phyloP scores from a whole-genome alignment of 2,888 invertebrate species.

The Phania funesta region DNA sequence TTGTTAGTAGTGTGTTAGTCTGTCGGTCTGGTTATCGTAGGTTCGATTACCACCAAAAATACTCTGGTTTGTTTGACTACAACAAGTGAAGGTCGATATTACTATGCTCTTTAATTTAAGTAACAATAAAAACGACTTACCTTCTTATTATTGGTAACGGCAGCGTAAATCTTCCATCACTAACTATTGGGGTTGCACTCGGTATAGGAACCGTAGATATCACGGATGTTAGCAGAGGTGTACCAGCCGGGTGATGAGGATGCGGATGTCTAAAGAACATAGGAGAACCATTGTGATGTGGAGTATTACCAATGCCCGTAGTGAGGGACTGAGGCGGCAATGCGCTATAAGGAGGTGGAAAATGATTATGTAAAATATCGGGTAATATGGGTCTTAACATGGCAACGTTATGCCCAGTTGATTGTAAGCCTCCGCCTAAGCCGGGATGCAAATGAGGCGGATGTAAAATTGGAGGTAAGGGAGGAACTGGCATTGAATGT shows the following conservation, averaged over 20 bases:
- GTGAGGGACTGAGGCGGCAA: constrained; percentile 74
- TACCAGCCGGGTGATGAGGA: constrained; percentile 72
- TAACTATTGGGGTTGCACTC: constrained; percentile 75
- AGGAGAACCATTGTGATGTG: constrained; percentile 59
- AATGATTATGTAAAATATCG: constrained; percentile 83
- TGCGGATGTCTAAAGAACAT: constrained; percentile 63
- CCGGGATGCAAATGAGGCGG: constrained; percentile 67
- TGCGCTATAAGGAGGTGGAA: constrained; percentile 85
- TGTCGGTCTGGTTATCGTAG: too few relatives aligned
- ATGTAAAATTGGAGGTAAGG: constrained; percentile 70
- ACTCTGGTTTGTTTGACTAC: neutral
- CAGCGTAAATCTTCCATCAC: constrained; percentile 79
- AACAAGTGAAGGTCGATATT: too few relatives aligned
- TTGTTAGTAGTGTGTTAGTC: too few relatives aligned
- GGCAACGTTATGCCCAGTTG: constrained; percentile 72
- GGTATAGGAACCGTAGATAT: constrained; percentile 80
- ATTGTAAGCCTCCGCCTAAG: constrained; percentile 59
- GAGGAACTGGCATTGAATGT: constrained; percentile 70
- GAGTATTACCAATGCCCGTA: constrained; percentile 64
- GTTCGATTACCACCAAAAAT: too few relatives aligned
- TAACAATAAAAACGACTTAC: constrained; percentile 75
- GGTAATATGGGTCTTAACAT: constrained; percentile 80
- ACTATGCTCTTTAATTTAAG: too few relatives aligned
- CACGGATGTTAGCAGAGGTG: constrained; percentile 77
- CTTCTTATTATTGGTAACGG: constrained; percentile 80